Conservation (phyloP, 2,797 vertebrate species). For the Gallinago nigripennis region DNA sequence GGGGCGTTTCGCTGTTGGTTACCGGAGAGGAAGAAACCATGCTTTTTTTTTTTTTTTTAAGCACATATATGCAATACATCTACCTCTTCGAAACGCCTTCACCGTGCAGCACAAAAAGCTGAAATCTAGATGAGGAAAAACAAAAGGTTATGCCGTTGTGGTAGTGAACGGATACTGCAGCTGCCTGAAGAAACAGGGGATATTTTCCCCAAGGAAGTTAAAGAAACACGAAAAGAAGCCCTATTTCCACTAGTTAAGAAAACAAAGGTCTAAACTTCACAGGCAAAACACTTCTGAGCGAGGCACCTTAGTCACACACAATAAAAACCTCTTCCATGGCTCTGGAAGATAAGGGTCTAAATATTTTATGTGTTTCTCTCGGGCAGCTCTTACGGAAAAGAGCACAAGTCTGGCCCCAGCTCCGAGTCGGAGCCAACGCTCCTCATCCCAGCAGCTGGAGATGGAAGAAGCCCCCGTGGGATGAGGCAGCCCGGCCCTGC, state of each 20-base stretch:
- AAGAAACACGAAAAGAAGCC: not conserved
- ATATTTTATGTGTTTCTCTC: not conserved
- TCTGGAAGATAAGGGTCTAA: not conserved
- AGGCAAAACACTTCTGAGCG: not conserved
- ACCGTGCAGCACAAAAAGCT: constrained; percentile 70
- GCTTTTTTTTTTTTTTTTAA: not conserved
- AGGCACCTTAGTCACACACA: accelerated
- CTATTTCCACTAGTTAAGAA: not conserved
- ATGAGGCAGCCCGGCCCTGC: not conserved
- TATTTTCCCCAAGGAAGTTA: not conserved
- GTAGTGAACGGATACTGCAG: accelerated
- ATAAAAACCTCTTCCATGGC: not conserved
- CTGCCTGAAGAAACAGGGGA: not conserved
- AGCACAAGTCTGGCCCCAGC: accelerated
- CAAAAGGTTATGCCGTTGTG: not conserved
- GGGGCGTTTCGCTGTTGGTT: not conserved
- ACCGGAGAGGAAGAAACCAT: constrained; percentile 9
- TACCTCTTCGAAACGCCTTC: constrained; percentile 65
- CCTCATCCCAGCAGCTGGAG: not conserved
- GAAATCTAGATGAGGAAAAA: constrained; percentile 64
- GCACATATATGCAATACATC: constrained; percentile 18
- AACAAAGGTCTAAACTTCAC: not conserved
- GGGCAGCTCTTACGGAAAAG: not conserved
- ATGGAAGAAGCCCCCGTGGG: not conserved
- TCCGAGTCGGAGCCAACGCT: not conserved